phyloP scores from a whole-genome alignment of 2,113 vertebrate species.

The Neolamprologus longior region DNA sequence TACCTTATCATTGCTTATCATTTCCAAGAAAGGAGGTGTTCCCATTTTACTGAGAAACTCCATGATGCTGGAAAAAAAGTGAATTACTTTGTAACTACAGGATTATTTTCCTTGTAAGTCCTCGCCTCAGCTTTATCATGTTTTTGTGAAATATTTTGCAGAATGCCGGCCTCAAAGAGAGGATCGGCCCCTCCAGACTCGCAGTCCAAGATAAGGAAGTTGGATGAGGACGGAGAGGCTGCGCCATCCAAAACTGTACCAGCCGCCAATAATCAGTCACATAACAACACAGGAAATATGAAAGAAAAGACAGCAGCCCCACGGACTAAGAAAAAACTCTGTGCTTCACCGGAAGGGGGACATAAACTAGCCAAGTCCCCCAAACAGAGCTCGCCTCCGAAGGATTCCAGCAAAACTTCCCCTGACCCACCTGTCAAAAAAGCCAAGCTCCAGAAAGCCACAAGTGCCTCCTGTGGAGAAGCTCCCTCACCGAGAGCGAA shows the following conservation, averaged over 20 bases:
- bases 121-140: neutral
- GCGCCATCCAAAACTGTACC: conserved; percentile 35
- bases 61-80: neutral
- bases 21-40: neutral
- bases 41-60: neutral
- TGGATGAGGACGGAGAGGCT: conserved; percentile 56
- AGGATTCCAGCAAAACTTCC: conserved; percentile 24
- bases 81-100: neutral
- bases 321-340: conserved; percentile 55
- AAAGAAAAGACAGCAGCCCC: conserved; percentile 41
- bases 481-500: conserved; percentile 5
- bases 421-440: conserved; percentile 50
- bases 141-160: conserved; percentile 12
- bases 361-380: conserved; percentile 33
- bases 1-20: neutral
- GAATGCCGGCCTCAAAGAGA: conserved; percentile 73
- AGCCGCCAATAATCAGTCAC: conserved; percentile 30
- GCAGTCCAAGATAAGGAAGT: conserved; percentile 58
- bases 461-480: conserved; percentile 59
- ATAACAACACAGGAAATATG: conserved; percentile 35
- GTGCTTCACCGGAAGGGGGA: conserved; percentile 9
- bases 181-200: conserved; percentile 49
- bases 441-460: conserved; percentile 52
- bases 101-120: neutral
- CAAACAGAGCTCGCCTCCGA: conserved; percentile 34